Evolutionary conservation across 2,888 invertebrate species (phyloP).

Genomic region (Cephus runcator): DNA sequence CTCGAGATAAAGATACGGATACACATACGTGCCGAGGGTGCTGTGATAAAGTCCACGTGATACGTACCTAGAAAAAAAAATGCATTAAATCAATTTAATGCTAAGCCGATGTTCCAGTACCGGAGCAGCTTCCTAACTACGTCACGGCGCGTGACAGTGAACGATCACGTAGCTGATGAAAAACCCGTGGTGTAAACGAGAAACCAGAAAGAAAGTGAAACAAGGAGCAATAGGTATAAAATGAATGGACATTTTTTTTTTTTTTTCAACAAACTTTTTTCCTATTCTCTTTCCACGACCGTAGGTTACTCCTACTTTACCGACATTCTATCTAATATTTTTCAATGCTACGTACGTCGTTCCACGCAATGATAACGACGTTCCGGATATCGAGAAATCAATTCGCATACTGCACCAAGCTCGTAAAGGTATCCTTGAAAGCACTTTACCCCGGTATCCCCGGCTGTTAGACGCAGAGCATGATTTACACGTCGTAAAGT

Average conservation of each 20-base stretch:
- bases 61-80: not conserved
- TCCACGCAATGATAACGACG: not conserved
- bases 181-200: conserved; percentile 1
- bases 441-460: conserved; percentile 17
- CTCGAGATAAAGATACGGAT: conserved; percentile 2
- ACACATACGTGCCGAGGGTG: not conserved
- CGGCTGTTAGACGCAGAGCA: conserved; percentile 9
- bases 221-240: not conserved
- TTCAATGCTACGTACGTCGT: not conserved
- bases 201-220: not conserved
- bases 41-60: not conserved
- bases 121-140: not conserved
- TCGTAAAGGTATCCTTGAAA: conserved; percentile 1
- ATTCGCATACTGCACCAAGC: not conserved
- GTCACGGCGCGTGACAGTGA: conserved; percentile 7
- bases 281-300: not conserved
- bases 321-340: not conserved
- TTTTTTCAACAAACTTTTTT: not conserved
- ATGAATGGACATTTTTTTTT: not conserved
- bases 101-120: not conserved
- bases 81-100: not conserved
- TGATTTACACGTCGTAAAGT: conserved; percentile 52
- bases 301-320: not conserved
- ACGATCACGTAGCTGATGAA: conserved; percentile 1
- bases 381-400: not conserved